Evolutionary conservation across 37 sponge, comb jelly and placozoan genomes (phyloP).

Genomic region (Dysidea cf. avara): DNA sequence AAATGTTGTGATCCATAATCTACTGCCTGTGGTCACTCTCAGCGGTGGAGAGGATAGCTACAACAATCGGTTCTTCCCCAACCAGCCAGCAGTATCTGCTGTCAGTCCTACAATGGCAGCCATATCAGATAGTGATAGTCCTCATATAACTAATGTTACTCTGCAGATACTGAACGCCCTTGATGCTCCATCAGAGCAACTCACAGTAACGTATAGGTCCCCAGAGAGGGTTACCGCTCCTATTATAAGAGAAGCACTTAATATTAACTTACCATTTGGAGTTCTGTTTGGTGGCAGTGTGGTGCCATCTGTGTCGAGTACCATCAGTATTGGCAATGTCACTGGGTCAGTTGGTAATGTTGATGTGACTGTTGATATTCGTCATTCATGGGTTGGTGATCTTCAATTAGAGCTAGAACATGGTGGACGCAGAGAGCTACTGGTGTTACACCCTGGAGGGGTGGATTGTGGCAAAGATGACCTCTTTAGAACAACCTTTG

Average conservation of each 20-base stretch:
- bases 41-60: slow-evolving; percentile 40
- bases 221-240: slow-evolving; percentile 62
- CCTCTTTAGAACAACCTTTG: slow-evolving; percentile 63
- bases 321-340: slow-evolving; percentile 30
- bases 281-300: slow-evolving; percentile 13
- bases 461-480: slow-evolving; percentile 58
- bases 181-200: slow-evolving; percentile 53
- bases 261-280: slow-evolving; percentile 65
- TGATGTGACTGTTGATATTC: slow-evolving; percentile 74
- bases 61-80: slow-evolving; percentile 57
- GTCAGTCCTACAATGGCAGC: slow-evolving; percentile 37
- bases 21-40: slow-evolving; percentile 52
- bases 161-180: slow-evolving; percentile 44
- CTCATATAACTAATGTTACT: slow-evolving; percentile 33
- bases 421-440: slow-evolving; percentile 34
- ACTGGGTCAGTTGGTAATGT: slow-evolving; percentile 66
- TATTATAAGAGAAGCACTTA: slow-evolving; percentile 45
- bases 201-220: slow-evolving; percentile 55
- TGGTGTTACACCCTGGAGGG: slow-evolving; percentile 80
- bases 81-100: slow-evolving; percentile 52
- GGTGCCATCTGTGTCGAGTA: slow-evolving; percentile 51
- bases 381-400: slow-evolving; percentile 91
- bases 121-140: slow-evolving; percentile 71
- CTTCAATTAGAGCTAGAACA: slow-evolving; percentile 81
- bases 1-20: slow-evolving; percentile 47